Conservation (phyloP, 2,797 vertebrate genomes). For the Cossypha dichroa region DNA sequence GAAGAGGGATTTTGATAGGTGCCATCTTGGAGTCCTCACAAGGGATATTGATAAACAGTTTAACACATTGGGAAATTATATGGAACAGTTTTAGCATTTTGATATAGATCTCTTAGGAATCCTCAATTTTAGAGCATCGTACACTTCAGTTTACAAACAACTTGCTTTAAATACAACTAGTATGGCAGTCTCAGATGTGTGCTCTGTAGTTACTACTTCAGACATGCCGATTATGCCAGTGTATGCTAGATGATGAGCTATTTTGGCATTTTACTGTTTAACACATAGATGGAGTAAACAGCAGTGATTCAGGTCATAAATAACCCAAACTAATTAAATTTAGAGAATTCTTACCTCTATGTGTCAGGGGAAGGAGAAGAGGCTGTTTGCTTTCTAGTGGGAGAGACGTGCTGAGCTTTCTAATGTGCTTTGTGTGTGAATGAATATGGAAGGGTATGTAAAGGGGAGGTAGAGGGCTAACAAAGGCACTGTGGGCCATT, state of each 20-base stretch:
- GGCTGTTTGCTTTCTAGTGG: background rate
- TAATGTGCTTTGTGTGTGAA: background rate
- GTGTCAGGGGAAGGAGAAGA: background rate
- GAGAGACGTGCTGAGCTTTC: background rate
- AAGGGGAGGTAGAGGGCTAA: background rate
- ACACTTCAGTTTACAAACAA: background rate
- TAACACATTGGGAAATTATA: background rate
- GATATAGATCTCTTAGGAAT: background rate
- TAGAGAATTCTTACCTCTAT: background rate
- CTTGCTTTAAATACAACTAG: background rate
- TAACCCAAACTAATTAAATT: background rate
- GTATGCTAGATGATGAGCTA: background rate
- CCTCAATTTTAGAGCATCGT: background rate
- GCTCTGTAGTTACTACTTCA: background rate
- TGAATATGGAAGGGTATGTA: background rate
- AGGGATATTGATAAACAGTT: background rate
- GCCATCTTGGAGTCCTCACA: background rate
- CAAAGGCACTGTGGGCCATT: background rate
- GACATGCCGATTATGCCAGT: background rate
- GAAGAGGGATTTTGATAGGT: background rate
- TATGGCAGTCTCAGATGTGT: background rate
- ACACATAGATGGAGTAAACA: background rate
- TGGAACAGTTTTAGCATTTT: background rate
- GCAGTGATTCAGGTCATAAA: background rate
- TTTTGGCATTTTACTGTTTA: background rate